phyloP scores from a whole-genome alignment of 2,113 vertebrate species.

The Ovis canadensis region DNA sequence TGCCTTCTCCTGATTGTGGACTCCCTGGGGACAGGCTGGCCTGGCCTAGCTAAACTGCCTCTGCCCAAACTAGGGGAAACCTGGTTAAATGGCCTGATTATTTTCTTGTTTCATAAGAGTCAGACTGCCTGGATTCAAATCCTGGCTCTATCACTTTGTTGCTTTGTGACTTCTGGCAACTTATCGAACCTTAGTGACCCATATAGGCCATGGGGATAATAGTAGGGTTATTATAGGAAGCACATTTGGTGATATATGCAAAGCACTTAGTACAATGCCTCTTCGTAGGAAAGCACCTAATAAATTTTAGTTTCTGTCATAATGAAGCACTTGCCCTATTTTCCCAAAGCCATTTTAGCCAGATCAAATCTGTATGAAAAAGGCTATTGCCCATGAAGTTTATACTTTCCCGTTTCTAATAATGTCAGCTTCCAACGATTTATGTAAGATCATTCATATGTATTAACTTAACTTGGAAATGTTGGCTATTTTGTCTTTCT shows the following conservation, averaged over 20 bases:
- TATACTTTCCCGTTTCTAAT: background rate
- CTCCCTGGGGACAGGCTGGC: background rate
- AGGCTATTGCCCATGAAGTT: background rate
- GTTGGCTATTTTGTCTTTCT: background rate
- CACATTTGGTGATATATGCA: background rate
- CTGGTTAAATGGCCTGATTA: background rate
- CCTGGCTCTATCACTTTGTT: background rate
- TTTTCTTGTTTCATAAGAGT: background rate
- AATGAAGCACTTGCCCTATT: background rate
- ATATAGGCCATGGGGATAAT: background rate
- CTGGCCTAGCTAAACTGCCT: background rate
- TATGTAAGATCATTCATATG: background rate
- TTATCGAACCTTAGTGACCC: background rate
- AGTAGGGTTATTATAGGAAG: background rate
- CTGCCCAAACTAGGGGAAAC: background rate
- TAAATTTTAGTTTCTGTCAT: background rate
- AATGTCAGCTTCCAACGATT: background rate
- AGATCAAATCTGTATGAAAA: background rate
- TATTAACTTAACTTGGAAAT: constrained; percentile 11
- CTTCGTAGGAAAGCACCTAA: background rate
- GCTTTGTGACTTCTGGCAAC: background rate
- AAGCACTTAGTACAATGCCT: background rate
- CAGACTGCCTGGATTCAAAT: background rate
- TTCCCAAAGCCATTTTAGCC: background rate
- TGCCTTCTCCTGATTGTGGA: background rate